A percentile compares a stretch with the other conserved stretches of the same genome.
phyloP scores from a whole-genome alignment of 2,113 vertebrate genomes.

The Ochotona princeps region DNA sequence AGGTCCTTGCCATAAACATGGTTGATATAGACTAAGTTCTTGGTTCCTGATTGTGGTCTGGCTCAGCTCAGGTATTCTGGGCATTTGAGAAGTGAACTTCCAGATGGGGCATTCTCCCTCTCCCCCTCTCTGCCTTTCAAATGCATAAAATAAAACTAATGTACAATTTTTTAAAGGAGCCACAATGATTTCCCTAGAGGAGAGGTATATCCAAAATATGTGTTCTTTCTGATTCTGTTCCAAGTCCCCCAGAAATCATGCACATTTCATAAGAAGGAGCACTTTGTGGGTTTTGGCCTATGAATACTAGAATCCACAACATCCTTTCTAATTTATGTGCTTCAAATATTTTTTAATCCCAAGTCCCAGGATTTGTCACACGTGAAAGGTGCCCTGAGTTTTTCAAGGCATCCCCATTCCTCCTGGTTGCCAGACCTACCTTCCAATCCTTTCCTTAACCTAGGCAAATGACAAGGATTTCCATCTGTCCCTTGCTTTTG shows the following conservation, averaged over 20 bases:
- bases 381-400: neutral
- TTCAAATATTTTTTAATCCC: neutral
- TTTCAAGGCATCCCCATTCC: neutral
- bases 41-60: too few relatives aligned
- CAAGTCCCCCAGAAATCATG: neutral
- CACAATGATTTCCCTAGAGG: neutral
- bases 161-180: neutral
- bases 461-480: neutral
- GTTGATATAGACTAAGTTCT: too few relatives aligned
- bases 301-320: conserved; percentile 8
- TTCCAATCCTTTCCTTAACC: neutral
- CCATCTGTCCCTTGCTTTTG: neutral
- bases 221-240: neutral
- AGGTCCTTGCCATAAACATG: too few relatives aligned
- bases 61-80: too few relatives aligned
- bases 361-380: neutral
- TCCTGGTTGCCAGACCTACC: neutral
- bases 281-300: neutral
- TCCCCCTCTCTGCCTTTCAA: too few relatives aligned
- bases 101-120: too few relatives aligned
- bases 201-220: neutral
- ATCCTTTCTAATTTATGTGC: neutral
- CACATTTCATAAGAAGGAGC: neutral
- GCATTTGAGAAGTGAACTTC: too few relatives aligned
- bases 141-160: too few relatives aligned